Base-by-base conservation (phyloP, 2,113 vertebrate species). In the Neomonachus schauinslandi region DNA sequence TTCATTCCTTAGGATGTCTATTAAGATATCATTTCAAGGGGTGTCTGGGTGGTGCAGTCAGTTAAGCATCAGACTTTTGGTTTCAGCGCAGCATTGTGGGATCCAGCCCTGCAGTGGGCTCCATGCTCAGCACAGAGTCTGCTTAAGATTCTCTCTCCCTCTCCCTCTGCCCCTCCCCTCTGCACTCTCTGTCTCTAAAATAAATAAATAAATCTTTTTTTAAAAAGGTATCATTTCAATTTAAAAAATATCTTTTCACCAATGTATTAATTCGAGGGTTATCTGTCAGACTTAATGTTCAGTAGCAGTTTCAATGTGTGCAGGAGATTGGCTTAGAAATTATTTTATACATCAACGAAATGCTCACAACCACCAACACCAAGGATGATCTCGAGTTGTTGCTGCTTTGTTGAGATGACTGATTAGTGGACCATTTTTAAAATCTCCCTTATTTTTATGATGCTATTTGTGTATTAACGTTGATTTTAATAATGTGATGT, bases 261-360 rank as follows among this genome's bases (percentile, higher is more conserved):
- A 59, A 7, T 12, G 33, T 86, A 14, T 74, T 65, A 36, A 67
- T 61, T 67, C 19, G 21, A 82, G 13, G 4, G 4, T 83, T 86
- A 51, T 18, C 14, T 93, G 1, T 97, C 53, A 79, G 1, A 85
- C 0, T 59, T 9, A 31, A 55, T 67, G 1, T 79, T 94, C 7
- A 81, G 57, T 92, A 71, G 49, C 33, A 16, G 14, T n/a, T 90
- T 76, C 72, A 15, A 57, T 59, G 6, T 87, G 7, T n/a, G 2
- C 42, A 93, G 36, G 19, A 12, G 93, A 91, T n/a, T 74, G 28
- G 42, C 19, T 86, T 86, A 93, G 24, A 74, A 83, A 61, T 55
- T 46, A 57, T 28, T 55, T 61, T 67, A 22, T 46, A 21, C 0
- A 14, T 59, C 33, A 21, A 0, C 59, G 16, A 79, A 77, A 86